Base-by-base conservation (phyloP, 2,888 invertebrate genomes). In the Polyommatus icarus region DNA sequence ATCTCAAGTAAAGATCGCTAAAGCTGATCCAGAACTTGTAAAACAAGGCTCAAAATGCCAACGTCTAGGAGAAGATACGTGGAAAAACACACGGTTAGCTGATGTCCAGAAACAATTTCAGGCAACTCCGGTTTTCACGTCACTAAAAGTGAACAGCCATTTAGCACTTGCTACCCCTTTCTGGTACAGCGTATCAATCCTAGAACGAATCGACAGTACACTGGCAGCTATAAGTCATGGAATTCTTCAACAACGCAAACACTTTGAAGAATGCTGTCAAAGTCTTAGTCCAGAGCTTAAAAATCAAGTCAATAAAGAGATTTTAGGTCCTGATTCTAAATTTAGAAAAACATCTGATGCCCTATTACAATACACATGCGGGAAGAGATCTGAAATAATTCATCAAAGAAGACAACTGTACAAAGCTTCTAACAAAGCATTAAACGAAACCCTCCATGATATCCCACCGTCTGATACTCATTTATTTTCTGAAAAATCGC, bases 381-480 rank as follows among this genome's bases (percentile, higher is more conserved):
- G 79, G 7, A 61, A 75, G 40, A 71, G 77, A 77, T 50, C 79
- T 20, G 79, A 79, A 76, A 54, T 79, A 54, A 77, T 79, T 24
- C 71, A 79, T 15, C 50, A 76, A 72, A 72, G 77, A 71, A 76
- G 76, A 76, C 54, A 57, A 54, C 57, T 76, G 54, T 76, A 76
- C 76, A 76, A 76, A 76, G 57, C 57, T 54, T 57, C 54, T 57
- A 76, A 76, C 29, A 76, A 76, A 76, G 76, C 57, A 54, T 57
- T 76, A 29, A 54, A 76, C 57, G 76, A 76, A 54, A 76, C 24
- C 57, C 57, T 76, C 29, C 76, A 76, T 76, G 76, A 54, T 10
- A 24, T 67, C 20, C 67, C 67, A 20, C 67, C 67, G 20, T 67
- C 67, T 24, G 67, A 67, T 32, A 32, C 32, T 5, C 32, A 67